Conservation (phyloP, 2,888 invertebrate genomes). For the Hipparchia semele region DNA sequence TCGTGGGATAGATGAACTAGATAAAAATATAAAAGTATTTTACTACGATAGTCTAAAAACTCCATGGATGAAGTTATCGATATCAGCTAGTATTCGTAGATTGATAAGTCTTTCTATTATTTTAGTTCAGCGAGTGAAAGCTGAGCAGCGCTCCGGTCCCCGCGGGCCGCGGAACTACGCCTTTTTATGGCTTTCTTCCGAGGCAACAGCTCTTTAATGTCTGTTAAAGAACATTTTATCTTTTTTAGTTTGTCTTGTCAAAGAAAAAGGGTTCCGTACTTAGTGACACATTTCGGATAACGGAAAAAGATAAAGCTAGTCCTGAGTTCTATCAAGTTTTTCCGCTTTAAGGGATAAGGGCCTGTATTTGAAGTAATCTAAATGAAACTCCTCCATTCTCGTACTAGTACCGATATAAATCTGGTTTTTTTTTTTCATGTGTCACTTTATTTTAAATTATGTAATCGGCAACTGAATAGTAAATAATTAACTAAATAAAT, state of each 20-base stretch:
- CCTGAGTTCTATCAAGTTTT: slow-evolving; percentile 54
- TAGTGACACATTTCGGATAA: slow-evolving; percentile 73
- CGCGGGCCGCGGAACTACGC: slow-evolving; percentile 56
- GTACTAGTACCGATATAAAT: not conserved
- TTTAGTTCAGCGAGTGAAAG: slow-evolving; percentile 60
- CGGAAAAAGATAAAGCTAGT: slow-evolving; percentile 67
- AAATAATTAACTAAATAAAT: no score
- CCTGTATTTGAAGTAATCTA: slow-evolving; percentile 32
- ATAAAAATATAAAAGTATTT: no score
- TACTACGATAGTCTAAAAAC: no score
- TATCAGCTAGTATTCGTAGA: slow-evolving; percentile 28
- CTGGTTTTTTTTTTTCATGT: not conserved
- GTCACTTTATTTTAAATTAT: no score
- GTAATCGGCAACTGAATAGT: no score
- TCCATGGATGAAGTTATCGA: no score
- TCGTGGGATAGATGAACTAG: no score
- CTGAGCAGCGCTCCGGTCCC: slow-evolving; percentile 53
- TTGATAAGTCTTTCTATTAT: slow-evolving; percentile 66
- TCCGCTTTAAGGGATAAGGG: slow-evolving; percentile 29
- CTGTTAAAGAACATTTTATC: slow-evolving; percentile 78
- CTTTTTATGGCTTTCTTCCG: slow-evolving; percentile 73
- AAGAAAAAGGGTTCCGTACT: slow-evolving; percentile 76
- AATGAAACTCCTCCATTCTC: slow-evolving; percentile 22
- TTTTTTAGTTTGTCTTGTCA: slow-evolving; percentile 74
- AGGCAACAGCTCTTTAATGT: slow-evolving; percentile 75